Evolutionary conservation across 2,113 vertebrate genomes (phyloP), one percentile per base, ranked within the genome.

Genomic region (Mellivora capensis): DNA sequence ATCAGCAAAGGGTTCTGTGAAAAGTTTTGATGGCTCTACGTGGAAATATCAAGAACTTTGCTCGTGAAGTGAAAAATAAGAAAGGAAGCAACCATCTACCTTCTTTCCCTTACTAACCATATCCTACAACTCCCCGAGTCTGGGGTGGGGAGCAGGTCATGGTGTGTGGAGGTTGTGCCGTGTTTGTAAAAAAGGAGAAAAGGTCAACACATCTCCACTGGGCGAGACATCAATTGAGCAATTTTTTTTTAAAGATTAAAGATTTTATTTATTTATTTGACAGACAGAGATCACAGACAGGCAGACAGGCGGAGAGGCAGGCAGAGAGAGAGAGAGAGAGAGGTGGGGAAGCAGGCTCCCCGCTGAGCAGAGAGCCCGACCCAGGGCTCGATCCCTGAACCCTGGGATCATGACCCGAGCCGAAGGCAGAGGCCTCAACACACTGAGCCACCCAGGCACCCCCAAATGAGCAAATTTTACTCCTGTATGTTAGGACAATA

Each of bases 221-320:
- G 62, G 69, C 90, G 97, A 95, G 95, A 13, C 89, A 93, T 93
- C 86, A 98, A 97, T 92, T 31, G 61, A 83, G 52, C 97, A 61
- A 82, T 29, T 96, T 94, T 81, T 57, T n/a, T n/a, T n/a, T n/a
- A n/a, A n/a, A n/a, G n/a, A n/a, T n/a, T n/a, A n/a, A n/a, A n/a
- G n/a, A n/a, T n/a, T n/a, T n/a, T n/a, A n/a, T n/a, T n/a, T n/a
- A n/a, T n/a, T n/a, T n/a, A n/a, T n/a, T n/a, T n/a, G n/a, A n/a
- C n/a, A n/a, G n/a, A n/a, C n/a, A n/a, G n/a, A n/a, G n/a, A n/a
- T n/a, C n/a, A n/a, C n/a, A n/a, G n/a, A n/a, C n/a, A n/a, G n/a
- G n/a, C n/a, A n/a, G n/a, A n/a, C n/a, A n/a, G n/a, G n/a, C n/a
- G n/a, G n/a, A n/a, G n/a, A n/a, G n/a, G n/a, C n/a, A n/a, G n/a